These are phyloP conservation scores for Synergus umbraculus DNA, from an alignment of 2,888 invertebrate species.

Conservation along the genomic window DNA sequence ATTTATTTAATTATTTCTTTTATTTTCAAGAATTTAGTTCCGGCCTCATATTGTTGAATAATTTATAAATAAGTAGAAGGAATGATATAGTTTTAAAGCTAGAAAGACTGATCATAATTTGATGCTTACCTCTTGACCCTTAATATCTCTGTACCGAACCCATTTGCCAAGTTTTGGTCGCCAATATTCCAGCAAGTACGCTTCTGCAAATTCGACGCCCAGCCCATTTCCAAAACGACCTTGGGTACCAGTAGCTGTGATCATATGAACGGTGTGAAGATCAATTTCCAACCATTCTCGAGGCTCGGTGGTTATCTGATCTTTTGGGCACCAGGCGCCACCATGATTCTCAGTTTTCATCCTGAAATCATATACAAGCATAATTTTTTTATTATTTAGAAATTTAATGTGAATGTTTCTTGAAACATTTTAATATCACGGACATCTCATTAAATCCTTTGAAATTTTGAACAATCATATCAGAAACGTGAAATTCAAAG, in stretches of 20 bases:
- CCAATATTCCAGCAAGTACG: slow-evolving; percentile 83
- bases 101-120: background rate
- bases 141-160: slow-evolving; percentile 81
- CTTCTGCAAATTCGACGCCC: slow-evolving; percentile 84
- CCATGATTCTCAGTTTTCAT: slow-evolving; percentile 82
- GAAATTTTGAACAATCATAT: too few species aligned
- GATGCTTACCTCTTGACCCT: slow-evolving; percentile 80
- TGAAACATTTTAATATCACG: too few species aligned
- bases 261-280: slow-evolving; percentile 81
- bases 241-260: slow-evolving; percentile 83
- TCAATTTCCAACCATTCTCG: slow-evolving; percentile 81
- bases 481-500: too few species aligned
- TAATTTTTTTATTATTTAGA: background rate
- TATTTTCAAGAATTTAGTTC: background rate
- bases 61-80: too few species aligned
- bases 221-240: slow-evolving; percentile 86
- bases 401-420: too few species aligned
- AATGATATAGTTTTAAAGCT: too few species aligned
- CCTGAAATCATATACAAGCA: slow-evolving; percentile 75
- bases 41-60: background rate
- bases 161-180: slow-evolving; percentile 81
- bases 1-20: background rate
- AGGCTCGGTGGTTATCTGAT: slow-evolving; percentile 79
- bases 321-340: slow-evolving; percentile 87
- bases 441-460: too few species aligned